A percentile compares a stretch with the other conserved stretches of the same genome.
Conservation (phyloP, 2,113 vertebrate genomes). For the Carlito syrichta region DNA sequence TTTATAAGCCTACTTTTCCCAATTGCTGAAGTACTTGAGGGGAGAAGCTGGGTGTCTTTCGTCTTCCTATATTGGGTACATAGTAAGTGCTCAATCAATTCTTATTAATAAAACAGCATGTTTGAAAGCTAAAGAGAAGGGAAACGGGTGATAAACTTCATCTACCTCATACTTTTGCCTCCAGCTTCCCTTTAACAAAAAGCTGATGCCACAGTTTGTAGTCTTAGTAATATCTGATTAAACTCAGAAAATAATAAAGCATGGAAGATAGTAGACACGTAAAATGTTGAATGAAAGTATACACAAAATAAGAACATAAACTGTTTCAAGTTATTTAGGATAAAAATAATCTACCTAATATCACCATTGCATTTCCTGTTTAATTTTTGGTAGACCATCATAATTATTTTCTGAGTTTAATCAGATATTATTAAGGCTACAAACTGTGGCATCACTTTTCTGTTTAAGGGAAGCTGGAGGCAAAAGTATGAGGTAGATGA, state of each 20-base stretch:
- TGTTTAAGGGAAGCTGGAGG: not conserved
- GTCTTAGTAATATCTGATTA: not conserved
- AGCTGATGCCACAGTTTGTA: not conserved
- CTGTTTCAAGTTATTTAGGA: not conserved
- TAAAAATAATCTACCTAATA: not conserved
- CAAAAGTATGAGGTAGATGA: not conserved
- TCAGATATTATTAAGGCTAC: not conserved
- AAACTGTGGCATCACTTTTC: not conserved
- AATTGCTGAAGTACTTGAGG: not conserved
- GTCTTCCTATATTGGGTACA: not conserved
- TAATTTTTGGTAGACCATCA: not conserved
- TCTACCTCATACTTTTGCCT: not conserved
- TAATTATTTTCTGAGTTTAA: not conserved
- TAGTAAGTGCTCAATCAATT: not conserved
- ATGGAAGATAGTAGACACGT: not conserved
- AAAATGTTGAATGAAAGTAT: not conserved
- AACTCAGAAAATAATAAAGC: slow-evolving; percentile 6
- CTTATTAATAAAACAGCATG: not conserved
- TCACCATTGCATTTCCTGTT: not conserved
- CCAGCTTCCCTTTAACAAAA: not conserved
- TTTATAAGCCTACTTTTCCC: not conserved
- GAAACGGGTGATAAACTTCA: not conserved
- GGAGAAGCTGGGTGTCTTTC: not conserved
- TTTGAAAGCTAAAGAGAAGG: not conserved
- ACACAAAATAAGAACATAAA: not conserved